A percentile compares a stretch with the other conserved stretches of the same genome.
Evolutionary conservation across 2,797 vertebrate genomes (phyloP).

Genomic region (Chrosomus eos): DNA sequence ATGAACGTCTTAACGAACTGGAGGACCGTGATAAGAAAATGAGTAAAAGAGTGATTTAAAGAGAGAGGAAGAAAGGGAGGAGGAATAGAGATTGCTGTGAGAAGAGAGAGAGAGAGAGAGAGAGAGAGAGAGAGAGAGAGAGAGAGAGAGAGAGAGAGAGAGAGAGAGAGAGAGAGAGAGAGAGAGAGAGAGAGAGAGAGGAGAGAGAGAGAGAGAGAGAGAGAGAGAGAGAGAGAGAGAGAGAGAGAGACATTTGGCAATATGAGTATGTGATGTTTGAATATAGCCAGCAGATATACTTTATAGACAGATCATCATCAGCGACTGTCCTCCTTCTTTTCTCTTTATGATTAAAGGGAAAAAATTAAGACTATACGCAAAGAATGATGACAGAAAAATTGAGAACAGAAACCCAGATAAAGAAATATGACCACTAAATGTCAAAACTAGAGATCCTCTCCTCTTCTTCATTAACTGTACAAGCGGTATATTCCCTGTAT

Average conservation of each 20-base stretch:
- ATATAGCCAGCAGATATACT: slow-evolving; percentile 18
- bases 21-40: slow-evolving; percentile 53
- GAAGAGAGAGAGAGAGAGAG: background rate
- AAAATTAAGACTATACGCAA: background rate
- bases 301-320: slow-evolving; percentile 54
- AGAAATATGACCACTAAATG: slow-evolving; percentile 1
- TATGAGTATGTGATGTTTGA: slow-evolving; percentile 35
- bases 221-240: slow-evolving; percentile 23
- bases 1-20: slow-evolving; percentile 55
- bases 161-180: slow-evolving; percentile 22
- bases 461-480: background rate
- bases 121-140: slow-evolving; percentile 7
- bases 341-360: slow-evolving; percentile 8
- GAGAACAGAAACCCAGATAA: slow-evolving; percentile 28
- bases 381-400: slow-evolving; percentile 2
- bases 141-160: slow-evolving; percentile 8
- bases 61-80: background rate
- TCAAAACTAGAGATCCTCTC: background rate
- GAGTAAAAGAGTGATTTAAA: slow-evolving; percentile 45
- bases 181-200: slow-evolving; percentile 12
- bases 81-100: background rate
- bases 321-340: slow-evolving; percentile 22
- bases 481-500: too few relatives aligned
- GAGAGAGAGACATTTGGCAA: slow-evolving; percentile 39
- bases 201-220: slow-evolving; percentile 22